phyloP scores from a whole-genome alignment of 2,888 invertebrate genomes.

The Athrips mouffetella region DNA sequence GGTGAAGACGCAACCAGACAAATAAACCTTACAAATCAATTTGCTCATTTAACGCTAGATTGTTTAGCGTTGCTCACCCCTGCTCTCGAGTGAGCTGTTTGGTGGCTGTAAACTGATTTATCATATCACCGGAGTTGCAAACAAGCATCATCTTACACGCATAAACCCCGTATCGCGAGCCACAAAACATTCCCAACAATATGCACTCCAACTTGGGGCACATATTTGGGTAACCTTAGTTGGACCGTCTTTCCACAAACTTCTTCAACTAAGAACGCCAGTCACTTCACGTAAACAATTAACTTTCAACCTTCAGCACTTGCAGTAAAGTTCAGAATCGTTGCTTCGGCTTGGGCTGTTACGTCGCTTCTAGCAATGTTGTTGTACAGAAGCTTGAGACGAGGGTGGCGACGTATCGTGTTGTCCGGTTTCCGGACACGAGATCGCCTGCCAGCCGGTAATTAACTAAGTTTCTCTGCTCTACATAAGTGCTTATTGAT shows the following conservation, averaged over 20 bases:
- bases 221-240: slow-evolving; percentile 60
- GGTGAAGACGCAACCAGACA: slow-evolving; percentile 30
- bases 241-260: slow-evolving; percentile 49
- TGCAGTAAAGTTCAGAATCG: background rate
- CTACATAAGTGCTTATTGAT: slow-evolving; percentile 17
- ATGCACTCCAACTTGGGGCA: slow-evolving; percentile 59
- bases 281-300: slow-evolving; percentile 21
- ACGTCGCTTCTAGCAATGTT: slow-evolving; percentile 19
- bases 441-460: slow-evolving; percentile 53
- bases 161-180: slow-evolving; percentile 66
- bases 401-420: slow-evolving; percentile 70
- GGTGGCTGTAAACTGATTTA: slow-evolving; percentile 72
- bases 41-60: slow-evolving; percentile 65
- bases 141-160: slow-evolving; percentile 78
- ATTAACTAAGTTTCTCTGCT: slow-evolving; percentile 69
- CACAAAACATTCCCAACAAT: slow-evolving; percentile 67
- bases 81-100: slow-evolving; percentile 67
- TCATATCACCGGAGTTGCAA: slow-evolving; percentile 72
- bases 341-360: background rate
- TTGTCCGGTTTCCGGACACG: slow-evolving; percentile 75
- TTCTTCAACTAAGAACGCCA: slow-evolving; percentile 25
- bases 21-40: slow-evolving; percentile 51
- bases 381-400: slow-evolving; percentile 59
- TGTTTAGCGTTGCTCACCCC: slow-evolving; percentile 56
- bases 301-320: background rate